Evolutionary conservation across 2,113 vertebrate species (phyloP), one percentile per base, ranked within the genome.

Genomic region (Oryzias melastigma): DNA sequence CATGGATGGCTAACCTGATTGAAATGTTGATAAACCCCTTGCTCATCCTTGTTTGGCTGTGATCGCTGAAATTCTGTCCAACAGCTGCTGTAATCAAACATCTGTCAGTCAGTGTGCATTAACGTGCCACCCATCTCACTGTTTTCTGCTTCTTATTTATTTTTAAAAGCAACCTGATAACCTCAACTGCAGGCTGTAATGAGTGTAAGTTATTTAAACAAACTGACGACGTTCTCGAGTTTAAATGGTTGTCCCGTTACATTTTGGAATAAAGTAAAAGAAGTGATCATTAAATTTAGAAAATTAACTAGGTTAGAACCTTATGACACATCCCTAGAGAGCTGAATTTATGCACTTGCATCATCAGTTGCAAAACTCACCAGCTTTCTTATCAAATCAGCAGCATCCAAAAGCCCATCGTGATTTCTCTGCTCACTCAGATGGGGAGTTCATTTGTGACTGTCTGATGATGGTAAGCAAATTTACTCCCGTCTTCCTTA

Each of bases 1-100:
- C 79, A 80, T 62, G 83, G 77, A 80, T 80, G 84, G 78, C 61
- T 77, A 66, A 71, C 75, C 71, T 85, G 87, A 84, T 83, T 58
- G 46, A 81, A 80, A 80, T 59, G 27, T 29, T 80, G 90, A 91
- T 91, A 86, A 90, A 65, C 70, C 63, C 64, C 73, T 53, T 48
- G 66, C 67, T 83, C 81, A 75, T 80, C 71, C 66, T 66, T 70
- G 58, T 62, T 82, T 84, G 79, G 70, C 68, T 40, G 55, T 67
- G 58, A 42, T 73, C 65, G 62, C 58, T 65, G 52, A 80, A 71
- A 45, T 58, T 65, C 65, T 71, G 68, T 73, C 71, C 4, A 62
- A 62, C 64, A 78, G 62, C 70, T 73, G 47, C 18, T 46, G 46
- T 66, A 77, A 83, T 80, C 75, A 84, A 74, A 83, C 58, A 83